Evolutionary conservation across 2,797 vertebrate genomes (phyloP).

Genomic region (Pachyuromys duprasi): DNA sequence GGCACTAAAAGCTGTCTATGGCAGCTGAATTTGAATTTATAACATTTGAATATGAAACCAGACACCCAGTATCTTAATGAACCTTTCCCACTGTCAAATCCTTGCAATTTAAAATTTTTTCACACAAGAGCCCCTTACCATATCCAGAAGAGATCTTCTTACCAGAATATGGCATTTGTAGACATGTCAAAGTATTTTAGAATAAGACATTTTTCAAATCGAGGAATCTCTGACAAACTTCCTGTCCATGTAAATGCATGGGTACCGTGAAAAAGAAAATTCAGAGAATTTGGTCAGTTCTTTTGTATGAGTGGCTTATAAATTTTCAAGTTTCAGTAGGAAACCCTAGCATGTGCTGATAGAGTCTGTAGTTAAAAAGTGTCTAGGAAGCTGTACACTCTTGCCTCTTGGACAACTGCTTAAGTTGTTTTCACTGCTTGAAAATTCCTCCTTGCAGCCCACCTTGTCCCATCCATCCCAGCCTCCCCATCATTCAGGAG

Average conservation of each 20-base stretch:
- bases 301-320: conserved; percentile 59
- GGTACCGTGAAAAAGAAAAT: conserved; percentile 63
- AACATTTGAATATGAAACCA: conserved; percentile 37
- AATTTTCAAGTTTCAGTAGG: conserved; percentile 66
- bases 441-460: not conserved
- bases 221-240: conserved; percentile 45
- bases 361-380: conserved; percentile 72
- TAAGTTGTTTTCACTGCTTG: conserved; percentile 48
- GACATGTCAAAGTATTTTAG: conserved; percentile 37
- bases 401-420: conserved; percentile 27
- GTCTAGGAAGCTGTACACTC: conserved; percentile 72
- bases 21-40: conserved; percentile 18
- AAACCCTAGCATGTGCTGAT: conserved; percentile 61
- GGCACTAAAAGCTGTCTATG: not conserved
- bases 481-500: not conserved
- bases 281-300: conserved; percentile 58
- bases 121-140: not conserved
- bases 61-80: not conserved
- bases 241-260: not conserved
- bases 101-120: conserved; percentile 33
- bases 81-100: not conserved
- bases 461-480: not conserved
- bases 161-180: conserved; percentile 22
- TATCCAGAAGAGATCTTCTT: conserved; percentile 34
- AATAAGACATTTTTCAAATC: conserved; percentile 9